Conservation (phyloP, 2,113 vertebrate species). For the Hyla sarda region DNA sequence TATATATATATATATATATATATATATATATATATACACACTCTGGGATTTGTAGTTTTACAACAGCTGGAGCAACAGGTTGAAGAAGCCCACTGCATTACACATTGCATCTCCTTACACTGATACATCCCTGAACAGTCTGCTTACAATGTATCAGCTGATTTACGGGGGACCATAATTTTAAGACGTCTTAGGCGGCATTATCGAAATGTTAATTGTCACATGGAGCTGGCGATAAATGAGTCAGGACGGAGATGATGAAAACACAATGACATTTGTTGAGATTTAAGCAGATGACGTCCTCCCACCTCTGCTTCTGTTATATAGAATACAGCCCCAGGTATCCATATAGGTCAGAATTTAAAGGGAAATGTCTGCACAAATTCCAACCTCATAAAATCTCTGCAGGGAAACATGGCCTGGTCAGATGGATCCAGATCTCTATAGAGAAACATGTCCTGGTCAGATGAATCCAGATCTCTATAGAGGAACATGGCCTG, state of each 20-base stretch:
- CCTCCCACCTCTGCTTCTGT: neutral
- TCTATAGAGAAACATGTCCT: too few relatives aligned
- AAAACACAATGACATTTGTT: constrained; percentile 20
- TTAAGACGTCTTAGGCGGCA: neutral
- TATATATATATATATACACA: too few relatives aligned
- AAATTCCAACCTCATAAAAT: neutral
- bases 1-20: too few relatives aligned
- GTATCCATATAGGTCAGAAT: neutral
- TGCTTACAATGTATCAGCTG: neutral
- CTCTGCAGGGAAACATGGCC: too few relatives aligned
- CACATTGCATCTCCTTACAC: neutral
- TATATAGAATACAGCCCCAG: neutral
- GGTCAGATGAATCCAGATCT: too few relatives aligned
- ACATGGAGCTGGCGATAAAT: neutral
- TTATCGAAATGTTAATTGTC: constrained; percentile 25
- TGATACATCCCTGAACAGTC: neutral
- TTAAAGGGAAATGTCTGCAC: neutral
- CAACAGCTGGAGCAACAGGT: too few relatives aligned
- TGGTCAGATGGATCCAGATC: too few relatives aligned
- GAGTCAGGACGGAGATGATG: neutral
- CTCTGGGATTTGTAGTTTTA: too few relatives aligned
- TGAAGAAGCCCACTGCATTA: neutral
- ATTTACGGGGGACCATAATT: neutral
- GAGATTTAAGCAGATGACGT: neutral
- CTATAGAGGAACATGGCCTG: too few relatives aligned